phyloP scores from a whole-genome alignment of 2,888 invertebrate species.

The Cremastinae sp. region DNA sequence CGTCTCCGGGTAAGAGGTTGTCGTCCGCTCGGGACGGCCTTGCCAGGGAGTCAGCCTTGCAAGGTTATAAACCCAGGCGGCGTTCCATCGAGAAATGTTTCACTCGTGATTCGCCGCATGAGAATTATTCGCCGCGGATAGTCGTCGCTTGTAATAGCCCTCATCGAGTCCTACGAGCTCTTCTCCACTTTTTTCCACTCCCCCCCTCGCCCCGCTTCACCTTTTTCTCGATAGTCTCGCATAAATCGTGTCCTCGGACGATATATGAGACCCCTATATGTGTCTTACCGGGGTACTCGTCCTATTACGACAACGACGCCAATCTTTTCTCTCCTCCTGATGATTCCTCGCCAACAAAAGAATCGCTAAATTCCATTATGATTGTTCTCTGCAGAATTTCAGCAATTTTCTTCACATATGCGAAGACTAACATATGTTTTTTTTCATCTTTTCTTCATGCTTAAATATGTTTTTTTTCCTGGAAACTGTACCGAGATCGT shows the following conservation, averaged over 20 bases:
- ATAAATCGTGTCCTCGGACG: conserved; percentile 8
- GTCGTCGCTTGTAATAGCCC: conserved; percentile 47
- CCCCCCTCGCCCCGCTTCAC: conserved; percentile 2
- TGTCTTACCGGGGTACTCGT: conserved; percentile 21
- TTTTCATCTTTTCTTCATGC: background rate
- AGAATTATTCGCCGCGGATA: conserved; percentile 32
- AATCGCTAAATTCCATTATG: conserved; percentile 53
- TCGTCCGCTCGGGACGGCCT: conserved; percentile 58
- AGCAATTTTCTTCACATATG: conserved; percentile 28
- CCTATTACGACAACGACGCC: conserved; percentile 46
- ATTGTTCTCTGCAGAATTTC: conserved; percentile 43
- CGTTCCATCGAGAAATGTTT: conserved; percentile 4
- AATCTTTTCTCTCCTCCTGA: conserved; percentile 30
- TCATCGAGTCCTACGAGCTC: conserved; percentile 34
- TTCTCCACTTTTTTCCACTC: conserved; percentile 1
- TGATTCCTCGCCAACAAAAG: conserved; percentile 9
- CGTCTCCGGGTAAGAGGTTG: conserved; percentile 42
- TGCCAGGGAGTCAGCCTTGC: conserved; percentile 56
- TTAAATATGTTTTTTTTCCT: too few species aligned
- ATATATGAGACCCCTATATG: conserved; percentile 24
- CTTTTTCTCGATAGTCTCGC: conserved; percentile 8
- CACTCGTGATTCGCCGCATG: conserved; percentile 23
- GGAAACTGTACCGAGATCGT: background rate
- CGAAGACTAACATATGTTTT: background rate
- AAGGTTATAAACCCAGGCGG: conserved; percentile 47